These are phyloP conservation scores for Colinus virginianus DNA, from an alignment of 2,113 vertebrate species.

Conservation along the genomic window DNA sequence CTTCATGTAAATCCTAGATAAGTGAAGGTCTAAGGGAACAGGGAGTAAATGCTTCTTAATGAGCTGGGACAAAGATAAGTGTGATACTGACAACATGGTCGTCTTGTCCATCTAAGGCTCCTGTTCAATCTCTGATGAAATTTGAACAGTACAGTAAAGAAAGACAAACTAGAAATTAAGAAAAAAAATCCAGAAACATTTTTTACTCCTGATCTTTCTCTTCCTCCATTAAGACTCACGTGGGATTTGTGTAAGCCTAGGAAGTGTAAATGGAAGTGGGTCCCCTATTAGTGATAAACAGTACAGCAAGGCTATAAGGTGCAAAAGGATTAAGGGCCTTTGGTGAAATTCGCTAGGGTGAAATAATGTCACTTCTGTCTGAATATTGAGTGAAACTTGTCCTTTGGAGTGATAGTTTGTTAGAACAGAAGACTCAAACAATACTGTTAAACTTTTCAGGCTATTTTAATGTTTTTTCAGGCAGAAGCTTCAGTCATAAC, in stretches of 20 bases:
- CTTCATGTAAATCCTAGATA: neutral
- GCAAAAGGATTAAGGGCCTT: neutral
- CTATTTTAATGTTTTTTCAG: neutral
- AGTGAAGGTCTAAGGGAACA: neutral
- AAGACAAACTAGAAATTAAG: neutral
- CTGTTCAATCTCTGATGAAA: neutral
- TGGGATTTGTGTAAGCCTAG: neutral
- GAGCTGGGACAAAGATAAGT: neutral
- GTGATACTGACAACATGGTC: neutral
- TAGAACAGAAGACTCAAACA: neutral
- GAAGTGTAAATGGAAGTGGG: neutral
- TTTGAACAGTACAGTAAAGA: neutral
- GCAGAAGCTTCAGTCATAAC: neutral
- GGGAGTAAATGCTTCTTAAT: neutral
- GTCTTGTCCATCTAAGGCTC: neutral
- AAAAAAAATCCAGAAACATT: neutral
- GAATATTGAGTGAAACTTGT: neutral
- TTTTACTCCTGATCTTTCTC: neutral
- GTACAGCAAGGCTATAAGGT: neutral
- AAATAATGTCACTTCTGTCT: neutral
- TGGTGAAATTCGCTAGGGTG: neutral
- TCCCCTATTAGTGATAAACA: neutral
- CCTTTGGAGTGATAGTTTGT: neutral
- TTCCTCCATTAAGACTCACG: neutral
- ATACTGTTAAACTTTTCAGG: neutral